phyloP scores from a whole-genome alignment of 2,797 vertebrate species.

The Pangasius krempfi region DNA sequence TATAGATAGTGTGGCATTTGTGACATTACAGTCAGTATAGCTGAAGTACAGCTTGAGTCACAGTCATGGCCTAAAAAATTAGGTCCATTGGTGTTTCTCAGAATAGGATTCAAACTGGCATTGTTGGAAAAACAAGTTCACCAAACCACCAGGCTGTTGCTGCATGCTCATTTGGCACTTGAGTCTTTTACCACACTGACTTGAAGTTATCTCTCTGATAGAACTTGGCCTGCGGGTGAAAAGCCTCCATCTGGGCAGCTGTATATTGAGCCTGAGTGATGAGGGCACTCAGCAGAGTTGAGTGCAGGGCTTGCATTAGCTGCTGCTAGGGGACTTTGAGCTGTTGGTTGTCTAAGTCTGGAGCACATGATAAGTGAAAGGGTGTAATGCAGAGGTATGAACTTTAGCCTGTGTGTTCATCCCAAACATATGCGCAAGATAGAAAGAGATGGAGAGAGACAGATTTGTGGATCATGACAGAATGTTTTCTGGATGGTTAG shows the following conservation, averaged over 20 bases:
- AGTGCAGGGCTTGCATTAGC: constrained; percentile 23
- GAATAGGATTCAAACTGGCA: neutral
- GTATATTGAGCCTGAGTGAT: constrained; percentile 37
- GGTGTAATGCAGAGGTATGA: constrained; percentile 35
- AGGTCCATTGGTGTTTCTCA: neutral
- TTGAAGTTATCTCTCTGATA: constrained; percentile 6
- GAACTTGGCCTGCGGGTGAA: constrained; percentile 10
- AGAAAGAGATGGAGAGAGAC: neutral
- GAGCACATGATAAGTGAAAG: neutral
- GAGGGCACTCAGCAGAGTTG: constrained; percentile 33
- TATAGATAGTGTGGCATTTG: constrained; percentile 17
- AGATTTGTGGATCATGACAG: constrained; percentile 20
- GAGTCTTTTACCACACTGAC: constrained; percentile 1
- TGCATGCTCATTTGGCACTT: neutral
- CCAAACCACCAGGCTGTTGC: neutral
- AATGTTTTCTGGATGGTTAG: neutral
- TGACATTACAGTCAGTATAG: constrained; percentile 9
- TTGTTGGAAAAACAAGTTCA: neutral
- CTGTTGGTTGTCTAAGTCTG: constrained; percentile 7
- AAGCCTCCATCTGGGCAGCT: constrained; percentile 14
- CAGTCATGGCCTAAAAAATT: neutral
- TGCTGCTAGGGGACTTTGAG: constrained; percentile 2
- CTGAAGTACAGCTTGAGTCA: neutral
- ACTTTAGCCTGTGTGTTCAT: constrained; percentile 19
- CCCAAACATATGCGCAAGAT: constrained; percentile 1